A percentile compares a stretch with the other conserved stretches of the same genome.
Evolutionary conservation across 2,888 invertebrate species (phyloP).

Genomic region (Cloeon dipterum): DNA sequence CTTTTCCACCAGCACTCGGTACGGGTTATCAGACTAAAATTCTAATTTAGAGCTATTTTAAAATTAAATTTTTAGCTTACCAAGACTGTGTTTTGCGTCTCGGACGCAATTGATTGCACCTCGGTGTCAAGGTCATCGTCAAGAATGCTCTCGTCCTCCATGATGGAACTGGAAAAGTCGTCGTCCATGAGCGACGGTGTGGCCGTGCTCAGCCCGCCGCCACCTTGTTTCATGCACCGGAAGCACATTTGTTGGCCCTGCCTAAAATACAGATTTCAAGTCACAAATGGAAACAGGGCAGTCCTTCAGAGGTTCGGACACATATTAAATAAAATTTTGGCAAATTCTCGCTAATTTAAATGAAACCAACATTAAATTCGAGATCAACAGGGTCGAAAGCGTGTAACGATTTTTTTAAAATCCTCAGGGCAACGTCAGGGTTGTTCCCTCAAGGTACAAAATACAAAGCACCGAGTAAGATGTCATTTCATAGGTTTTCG

Average conservation of each 20-base stretch:
- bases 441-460: no score
- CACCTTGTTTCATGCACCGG: conserved; percentile 44
- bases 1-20: conserved; percentile 60
- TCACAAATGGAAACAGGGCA: no score
- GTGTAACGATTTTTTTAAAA: no score
- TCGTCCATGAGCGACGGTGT: background rate
- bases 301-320: no score
- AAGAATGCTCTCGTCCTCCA: background rate
- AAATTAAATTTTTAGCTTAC: no score
- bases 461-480: no score
- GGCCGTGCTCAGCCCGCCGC: conserved; percentile 14
- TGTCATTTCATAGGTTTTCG: background rate
- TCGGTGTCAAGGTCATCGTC: background rate
- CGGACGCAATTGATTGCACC: background rate
- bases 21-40: conserved; percentile 28
- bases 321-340: no score
- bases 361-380: no score
- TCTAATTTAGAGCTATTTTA: background rate
- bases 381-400: no score
- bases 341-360: no score
- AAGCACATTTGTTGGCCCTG: conserved; percentile 60
- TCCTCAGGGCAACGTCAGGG: no score
- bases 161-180: background rate
- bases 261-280: conserved; percentile 25
- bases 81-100: background rate